Percentiles rank a stretch among this genome's conserved stretches.
These are phyloP conservation scores for Mamestra configurata DNA, from an alignment of 1,140 invertebrate species.

Conservation along the genomic window DNA sequence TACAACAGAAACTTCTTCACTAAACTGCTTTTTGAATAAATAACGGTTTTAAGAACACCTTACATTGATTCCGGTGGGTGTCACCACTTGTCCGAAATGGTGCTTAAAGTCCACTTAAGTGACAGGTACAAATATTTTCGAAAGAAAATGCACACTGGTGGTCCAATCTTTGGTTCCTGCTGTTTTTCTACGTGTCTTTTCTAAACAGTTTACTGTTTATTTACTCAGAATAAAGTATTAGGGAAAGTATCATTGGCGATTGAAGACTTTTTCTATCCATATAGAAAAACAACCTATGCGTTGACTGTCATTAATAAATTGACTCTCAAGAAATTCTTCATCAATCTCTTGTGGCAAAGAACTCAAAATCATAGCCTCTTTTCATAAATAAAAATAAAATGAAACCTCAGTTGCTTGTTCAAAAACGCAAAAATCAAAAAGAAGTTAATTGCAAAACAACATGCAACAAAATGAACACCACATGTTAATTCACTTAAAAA, in stretches of 20 bases:
- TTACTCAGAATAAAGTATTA: neutral
- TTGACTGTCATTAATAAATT: neutral
- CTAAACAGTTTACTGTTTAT: neutral
- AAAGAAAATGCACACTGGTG: conserved; percentile 13
- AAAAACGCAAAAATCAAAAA: conserved; percentile 9
- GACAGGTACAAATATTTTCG: conserved; percentile 41
- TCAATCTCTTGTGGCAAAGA: neutral
- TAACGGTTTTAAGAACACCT: conserved; percentile 29
- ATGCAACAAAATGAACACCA: conserved; percentile 17
- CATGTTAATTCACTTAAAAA: conserved; percentile 41
- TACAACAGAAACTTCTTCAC: neutral
- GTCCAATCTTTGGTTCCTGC: conserved; percentile 16
- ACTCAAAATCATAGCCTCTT: neutral
- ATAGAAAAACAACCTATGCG: no score
- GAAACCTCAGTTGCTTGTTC: neutral
- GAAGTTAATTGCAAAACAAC: neutral
- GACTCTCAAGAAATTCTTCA: neutral
- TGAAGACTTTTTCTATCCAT: no score
- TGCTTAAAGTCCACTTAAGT: conserved; percentile 32
- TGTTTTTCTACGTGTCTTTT: conserved; percentile 1
- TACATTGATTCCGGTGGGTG: conserved; percentile 21
- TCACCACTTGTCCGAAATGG: conserved; percentile 40
- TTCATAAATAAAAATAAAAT: neutral
- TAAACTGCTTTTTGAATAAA: conserved; percentile 10
- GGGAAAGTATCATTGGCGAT: neutral